phyloP scores from a whole-genome alignment of 2,888 invertebrate genomes.

The Conomelus anceps region DNA sequence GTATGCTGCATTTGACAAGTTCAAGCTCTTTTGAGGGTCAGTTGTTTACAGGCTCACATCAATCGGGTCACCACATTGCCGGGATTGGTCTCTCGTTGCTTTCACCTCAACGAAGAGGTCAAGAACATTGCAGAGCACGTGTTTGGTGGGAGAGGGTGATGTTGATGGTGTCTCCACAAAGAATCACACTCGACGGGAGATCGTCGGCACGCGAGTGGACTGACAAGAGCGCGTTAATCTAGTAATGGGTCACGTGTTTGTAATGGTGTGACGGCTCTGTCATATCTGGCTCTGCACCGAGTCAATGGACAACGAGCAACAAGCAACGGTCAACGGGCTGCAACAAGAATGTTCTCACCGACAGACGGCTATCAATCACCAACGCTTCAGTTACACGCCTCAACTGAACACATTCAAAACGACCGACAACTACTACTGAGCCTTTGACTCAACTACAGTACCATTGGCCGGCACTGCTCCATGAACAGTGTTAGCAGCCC shows the following conservation, averaged over 20 bases:
- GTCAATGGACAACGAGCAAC: background rate
- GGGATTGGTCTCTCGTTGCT: too few species aligned
- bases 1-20: background rate
- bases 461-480: background rate
- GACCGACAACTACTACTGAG: background rate
- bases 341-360: background rate
- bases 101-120: background rate
- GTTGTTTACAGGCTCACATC: background rate
- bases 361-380: background rate
- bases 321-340: background rate
- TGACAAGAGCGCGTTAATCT: constrained; percentile 4
- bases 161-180: background rate
- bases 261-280: background rate
- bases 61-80: background rate
- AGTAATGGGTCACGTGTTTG: constrained; percentile 6
- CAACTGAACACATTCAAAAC: background rate
- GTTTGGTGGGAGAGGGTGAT: too few species aligned
- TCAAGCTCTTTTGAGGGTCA: background rate
- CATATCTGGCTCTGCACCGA: background rate
- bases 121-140: background rate
- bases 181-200: background rate
- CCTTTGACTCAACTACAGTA: background rate
- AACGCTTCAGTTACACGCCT: background rate
- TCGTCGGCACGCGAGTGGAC: background rate
- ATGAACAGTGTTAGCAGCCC: background rate